Conservation (phyloP, 2,797 vertebrate species). For the Manis crassicaudata region DNA sequence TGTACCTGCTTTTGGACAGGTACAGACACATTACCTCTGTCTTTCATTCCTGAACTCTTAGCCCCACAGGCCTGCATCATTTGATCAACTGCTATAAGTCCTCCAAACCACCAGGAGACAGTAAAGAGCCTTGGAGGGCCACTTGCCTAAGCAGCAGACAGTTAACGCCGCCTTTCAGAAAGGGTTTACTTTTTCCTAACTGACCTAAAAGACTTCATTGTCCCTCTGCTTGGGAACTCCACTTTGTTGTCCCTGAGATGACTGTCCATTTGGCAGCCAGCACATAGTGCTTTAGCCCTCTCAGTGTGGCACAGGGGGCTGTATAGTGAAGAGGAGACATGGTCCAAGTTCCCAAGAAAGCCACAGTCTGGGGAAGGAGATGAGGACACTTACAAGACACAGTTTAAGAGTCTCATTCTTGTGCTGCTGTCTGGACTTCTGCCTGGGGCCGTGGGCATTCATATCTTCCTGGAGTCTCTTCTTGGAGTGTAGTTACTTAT, state of each 20-base stretch:
- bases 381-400: neutral
- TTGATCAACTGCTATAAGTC: neutral
- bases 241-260: neutral
- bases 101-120: slow-evolving; percentile 10
- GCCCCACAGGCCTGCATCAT: too few species aligned
- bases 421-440: neutral
- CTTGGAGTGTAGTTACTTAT: neutral
- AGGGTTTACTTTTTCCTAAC: neutral
- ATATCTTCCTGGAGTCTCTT: neutral
- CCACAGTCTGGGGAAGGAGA: neutral
- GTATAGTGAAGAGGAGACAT: neutral
- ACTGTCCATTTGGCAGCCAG: neutral
- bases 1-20: neutral
- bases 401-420: neutral
- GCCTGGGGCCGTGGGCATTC: neutral
- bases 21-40: neutral
- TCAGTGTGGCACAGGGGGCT: neutral
- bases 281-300: neutral
- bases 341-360: neutral
- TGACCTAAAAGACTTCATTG: neutral
- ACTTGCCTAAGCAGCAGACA: neutral
- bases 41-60: neutral
- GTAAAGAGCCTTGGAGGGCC: neutral
- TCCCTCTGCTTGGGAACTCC: neutral
- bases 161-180: neutral